phyloP scores from a whole-genome alignment of 2,113 vertebrate species.

The Polyodon spathula region DNA sequence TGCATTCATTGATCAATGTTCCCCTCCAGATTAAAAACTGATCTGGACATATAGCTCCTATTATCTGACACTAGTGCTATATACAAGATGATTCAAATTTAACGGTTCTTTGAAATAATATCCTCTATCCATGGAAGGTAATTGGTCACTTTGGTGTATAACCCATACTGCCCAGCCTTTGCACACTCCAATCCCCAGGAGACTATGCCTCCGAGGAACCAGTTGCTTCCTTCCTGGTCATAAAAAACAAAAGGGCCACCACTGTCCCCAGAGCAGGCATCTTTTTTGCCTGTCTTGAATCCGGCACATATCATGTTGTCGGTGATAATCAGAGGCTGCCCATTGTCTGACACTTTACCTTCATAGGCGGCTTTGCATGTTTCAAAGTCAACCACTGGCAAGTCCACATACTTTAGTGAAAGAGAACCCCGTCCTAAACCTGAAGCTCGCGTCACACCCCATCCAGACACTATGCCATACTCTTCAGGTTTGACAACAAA shows the following conservation, averaged over 20 bases:
- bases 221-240: slow-evolving; percentile 25
- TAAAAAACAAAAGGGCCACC: slow-evolving; percentile 45
- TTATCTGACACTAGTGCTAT: no score
- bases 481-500: slow-evolving; percentile 20
- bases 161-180: slow-evolving; percentile 29
- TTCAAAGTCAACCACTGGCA: slow-evolving; percentile 30
- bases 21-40: no score
- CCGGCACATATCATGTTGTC: slow-evolving; percentile 50
- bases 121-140: slow-evolving; percentile 43
- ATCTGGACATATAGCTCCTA: no score
- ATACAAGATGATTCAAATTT: no score
- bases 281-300: slow-evolving; percentile 36
- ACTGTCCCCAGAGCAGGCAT: slow-evolving; percentile 51
- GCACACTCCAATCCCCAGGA: slow-evolving; percentile 49
- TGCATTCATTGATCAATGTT: no score
- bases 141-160: slow-evolving; percentile 47
- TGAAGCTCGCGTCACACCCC: slow-evolving; percentile 28
- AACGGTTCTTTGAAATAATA: slow-evolving; percentile 30
- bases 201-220: slow-evolving; percentile 53
- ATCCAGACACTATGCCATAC: slow-evolving; percentile 31
- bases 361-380: slow-evolving; percentile 18
- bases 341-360: background rate
- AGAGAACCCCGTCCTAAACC: slow-evolving; percentile 15
- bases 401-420: slow-evolving; percentile 31
- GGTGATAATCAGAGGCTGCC: slow-evolving; percentile 16